phyloP scores from a whole-genome alignment of 2,113 vertebrate genomes.

The Chloebia gouldiae region DNA sequence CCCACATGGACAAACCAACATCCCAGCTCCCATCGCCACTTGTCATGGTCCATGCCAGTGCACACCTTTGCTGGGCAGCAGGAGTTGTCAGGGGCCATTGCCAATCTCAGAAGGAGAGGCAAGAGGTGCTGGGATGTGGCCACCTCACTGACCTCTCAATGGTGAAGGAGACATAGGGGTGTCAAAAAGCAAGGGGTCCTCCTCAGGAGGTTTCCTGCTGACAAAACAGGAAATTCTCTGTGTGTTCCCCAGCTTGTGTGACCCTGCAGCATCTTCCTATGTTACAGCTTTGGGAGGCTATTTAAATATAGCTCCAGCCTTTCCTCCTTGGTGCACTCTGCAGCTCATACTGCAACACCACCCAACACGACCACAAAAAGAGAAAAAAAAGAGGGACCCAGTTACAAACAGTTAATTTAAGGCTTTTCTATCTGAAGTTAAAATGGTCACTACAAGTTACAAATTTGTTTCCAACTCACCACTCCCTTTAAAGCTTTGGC shows the following conservation, averaged over 20 bases:
- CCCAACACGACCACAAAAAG: background rate
- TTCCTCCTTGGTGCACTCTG: background rate
- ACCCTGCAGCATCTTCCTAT: background rate
- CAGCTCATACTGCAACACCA: background rate
- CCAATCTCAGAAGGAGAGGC: background rate
- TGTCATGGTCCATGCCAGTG: background rate
- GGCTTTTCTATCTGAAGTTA: background rate
- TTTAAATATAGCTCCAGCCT: background rate
- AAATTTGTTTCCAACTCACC: background rate
- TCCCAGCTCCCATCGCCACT: background rate
- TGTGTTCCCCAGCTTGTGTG: background rate
- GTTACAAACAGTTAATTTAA: background rate
- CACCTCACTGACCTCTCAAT: background rate
- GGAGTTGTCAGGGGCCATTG: fast-evolving
- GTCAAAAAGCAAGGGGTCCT: fast-evolving
- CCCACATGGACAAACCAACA: fast-evolving
- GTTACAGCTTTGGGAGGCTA: background rate
- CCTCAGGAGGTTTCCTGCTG: background rate
- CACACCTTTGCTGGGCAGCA: background rate
- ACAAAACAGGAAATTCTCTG: background rate
- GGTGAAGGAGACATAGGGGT: background rate
- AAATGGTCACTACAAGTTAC: background rate
- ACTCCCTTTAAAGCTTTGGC: background rate
- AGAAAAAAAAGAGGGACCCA: background rate
- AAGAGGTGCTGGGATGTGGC: background rate